Percentiles rank a stretch among this genome's conserved stretches.
Evolutionary conservation across 2,888 invertebrate genomes (phyloP).

Genomic region (Omphaloscelis lunosa): DNA sequence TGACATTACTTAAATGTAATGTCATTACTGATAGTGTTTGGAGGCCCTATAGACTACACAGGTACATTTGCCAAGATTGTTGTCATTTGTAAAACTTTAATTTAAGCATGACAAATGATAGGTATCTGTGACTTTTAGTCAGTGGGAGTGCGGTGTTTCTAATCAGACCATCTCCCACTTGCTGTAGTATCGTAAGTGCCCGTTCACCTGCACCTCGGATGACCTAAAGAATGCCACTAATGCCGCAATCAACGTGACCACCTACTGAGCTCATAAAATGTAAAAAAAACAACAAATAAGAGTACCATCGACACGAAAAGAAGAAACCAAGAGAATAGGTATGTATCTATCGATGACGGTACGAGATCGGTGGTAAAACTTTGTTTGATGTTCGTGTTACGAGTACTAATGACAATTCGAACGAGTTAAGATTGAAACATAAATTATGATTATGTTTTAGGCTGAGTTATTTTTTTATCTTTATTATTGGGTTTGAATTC

Average conservation of each 20-base stretch:
- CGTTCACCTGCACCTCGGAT: neutral
- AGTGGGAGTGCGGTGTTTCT: neutral
- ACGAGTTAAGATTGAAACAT: constrained; percentile 1
- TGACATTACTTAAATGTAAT: too few species aligned
- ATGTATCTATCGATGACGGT: neutral
- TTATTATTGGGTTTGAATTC: constrained; percentile 21
- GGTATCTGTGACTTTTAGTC: neutral
- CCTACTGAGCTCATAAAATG: too few species aligned
- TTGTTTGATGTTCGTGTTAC: neutral
- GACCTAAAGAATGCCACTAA: too few species aligned
- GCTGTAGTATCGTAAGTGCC: neutral
- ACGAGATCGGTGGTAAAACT: neutral
- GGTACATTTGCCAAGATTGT: neutral
- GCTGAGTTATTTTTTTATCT: neutral
- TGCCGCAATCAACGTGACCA: neutral
- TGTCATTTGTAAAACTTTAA: neutral
- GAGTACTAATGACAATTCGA: neutral
- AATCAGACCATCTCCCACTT: neutral
- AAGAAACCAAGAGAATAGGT: neutral
- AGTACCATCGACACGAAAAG: neutral
- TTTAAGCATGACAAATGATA: neutral
- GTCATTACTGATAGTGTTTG: too few species aligned
- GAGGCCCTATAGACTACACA: neutral
- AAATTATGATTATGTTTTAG: neutral
- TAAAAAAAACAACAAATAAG: neutral